Conservation (phyloP, 2,113 vertebrate species). For the Spea multiplicata region DNA sequence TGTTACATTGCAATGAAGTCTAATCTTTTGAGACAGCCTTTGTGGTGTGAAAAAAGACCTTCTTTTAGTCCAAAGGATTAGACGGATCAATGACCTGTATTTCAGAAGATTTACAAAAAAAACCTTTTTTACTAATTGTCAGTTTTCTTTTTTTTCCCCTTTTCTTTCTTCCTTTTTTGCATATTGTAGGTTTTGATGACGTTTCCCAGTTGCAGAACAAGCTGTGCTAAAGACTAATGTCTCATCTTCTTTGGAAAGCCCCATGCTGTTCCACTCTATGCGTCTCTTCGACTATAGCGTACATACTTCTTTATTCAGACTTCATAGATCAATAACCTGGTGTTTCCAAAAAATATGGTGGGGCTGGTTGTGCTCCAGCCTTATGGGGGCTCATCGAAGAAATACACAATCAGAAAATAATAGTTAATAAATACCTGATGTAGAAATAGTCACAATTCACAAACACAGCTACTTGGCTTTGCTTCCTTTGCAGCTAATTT, state of each 20-base stretch:
- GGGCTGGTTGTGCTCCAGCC: slow-evolving; percentile 41
- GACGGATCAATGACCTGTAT: slow-evolving; percentile 45
- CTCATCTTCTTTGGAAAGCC: slow-evolving; percentile 50
- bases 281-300: slow-evolving; percentile 55
- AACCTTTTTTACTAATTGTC: slow-evolving; percentile 55
- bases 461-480: neutral
- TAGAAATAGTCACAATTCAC: neutral
- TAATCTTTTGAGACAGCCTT: slow-evolving; percentile 27
- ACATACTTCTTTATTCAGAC: slow-evolving; percentile 52
- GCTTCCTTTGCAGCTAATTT: no score
- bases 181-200: slow-evolving; percentile 61
- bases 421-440: neutral
- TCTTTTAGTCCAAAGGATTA: slow-evolving; percentile 49
- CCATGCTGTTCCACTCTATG: slow-evolving; percentile 58
- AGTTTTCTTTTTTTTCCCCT: slow-evolving; percentile 59
- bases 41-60: slow-evolving; percentile 20
- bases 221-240: slow-evolving; percentile 58
- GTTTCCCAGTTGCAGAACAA: slow-evolving; percentile 65
- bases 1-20: neutral
- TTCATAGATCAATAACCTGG: slow-evolving; percentile 55
- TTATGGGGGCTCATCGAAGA: neutral
- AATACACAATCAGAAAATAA: neutral
- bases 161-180: slow-evolving; percentile 55
- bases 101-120: slow-evolving; percentile 50
- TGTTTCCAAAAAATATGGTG: slow-evolving; percentile 63